Percentiles rank a stretch among this genome's conserved stretches.
Conservation (phyloP, 1,140 invertebrate genomes). For the Sarcophaga peregrina region DNA sequence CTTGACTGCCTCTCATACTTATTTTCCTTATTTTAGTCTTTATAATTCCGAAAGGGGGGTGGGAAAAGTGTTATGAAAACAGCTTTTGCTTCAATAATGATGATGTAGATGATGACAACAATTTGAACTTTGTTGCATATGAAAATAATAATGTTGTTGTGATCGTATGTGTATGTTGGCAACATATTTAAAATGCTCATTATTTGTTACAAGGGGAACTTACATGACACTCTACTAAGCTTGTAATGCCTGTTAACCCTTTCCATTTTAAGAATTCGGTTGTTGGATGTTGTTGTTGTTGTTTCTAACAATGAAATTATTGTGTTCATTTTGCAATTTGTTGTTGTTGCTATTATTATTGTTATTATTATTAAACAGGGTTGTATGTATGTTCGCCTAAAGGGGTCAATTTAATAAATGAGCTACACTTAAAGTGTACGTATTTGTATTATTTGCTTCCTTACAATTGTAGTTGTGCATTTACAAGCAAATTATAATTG, state of each 20-base stretch:
- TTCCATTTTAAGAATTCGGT: not conserved
- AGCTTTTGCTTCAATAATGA: not conserved
- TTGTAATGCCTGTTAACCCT: constrained; percentile 2
- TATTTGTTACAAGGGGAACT: not conserved
- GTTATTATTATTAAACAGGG: too few species aligned
- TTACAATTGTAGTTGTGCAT: too few species aligned
- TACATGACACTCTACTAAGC: not conserved
- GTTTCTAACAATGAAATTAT: not conserved
- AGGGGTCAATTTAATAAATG: not conserved
- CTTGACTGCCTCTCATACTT: not conserved
- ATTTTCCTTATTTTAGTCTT: too few species aligned
- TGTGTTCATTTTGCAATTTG: too few species aligned
- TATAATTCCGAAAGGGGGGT: too few species aligned
- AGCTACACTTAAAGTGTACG: too few species aligned
- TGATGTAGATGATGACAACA: not conserved
- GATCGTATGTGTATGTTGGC: not conserved
- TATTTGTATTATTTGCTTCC: too few species aligned
- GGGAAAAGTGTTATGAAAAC: too few species aligned
- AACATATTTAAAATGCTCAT: not conserved
- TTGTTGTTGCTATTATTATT: too few species aligned
- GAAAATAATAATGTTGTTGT: not conserved
- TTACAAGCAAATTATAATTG: too few species aligned
- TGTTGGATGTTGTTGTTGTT: not conserved
- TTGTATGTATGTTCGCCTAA: not conserved
- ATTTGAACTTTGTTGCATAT: not conserved